Evolutionary conservation across 2,888 invertebrate species (phyloP).

Genomic region (Ennomos fuscantarius): DNA sequence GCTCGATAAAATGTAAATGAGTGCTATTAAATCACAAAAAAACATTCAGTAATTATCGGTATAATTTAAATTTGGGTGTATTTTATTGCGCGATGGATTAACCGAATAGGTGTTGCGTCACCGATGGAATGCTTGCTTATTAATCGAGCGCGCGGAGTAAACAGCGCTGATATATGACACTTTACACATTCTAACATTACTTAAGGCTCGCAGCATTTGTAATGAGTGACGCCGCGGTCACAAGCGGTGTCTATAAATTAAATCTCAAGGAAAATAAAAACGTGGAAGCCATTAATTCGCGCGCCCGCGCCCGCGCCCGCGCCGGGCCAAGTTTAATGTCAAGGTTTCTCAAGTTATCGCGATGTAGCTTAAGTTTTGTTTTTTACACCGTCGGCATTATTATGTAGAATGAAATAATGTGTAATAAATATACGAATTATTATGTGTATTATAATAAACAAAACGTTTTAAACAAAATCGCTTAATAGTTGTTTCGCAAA

Average conservation of each 20-base stretch:
- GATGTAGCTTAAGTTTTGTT: constrained; percentile 80
- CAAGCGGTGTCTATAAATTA: constrained; percentile 81
- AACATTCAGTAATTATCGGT: constrained; percentile 26
- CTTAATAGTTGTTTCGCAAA: no score
- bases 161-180: constrained; percentile 80
- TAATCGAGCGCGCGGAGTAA: constrained; percentile 67
- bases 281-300: constrained; percentile 85
- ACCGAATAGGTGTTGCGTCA: constrained; percentile 60
- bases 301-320: constrained; percentile 38
- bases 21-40: constrained; percentile 23
- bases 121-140: constrained; percentile 64
- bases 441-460: neutral
- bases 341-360: constrained; percentile 83
- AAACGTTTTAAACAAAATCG: neutral
- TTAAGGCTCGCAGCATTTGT: constrained; percentile 75
- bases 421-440: constrained; percentile 47
- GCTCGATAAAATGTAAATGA: constrained; percentile 23
- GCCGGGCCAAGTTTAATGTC: constrained; percentile 85
- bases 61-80: constrained; percentile 28
- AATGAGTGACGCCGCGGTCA: constrained; percentile 77
- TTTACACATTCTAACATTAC: constrained; percentile 79
- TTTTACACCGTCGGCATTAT: constrained; percentile 73
- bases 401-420: constrained; percentile 70
- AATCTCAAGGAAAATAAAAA: constrained; percentile 85
- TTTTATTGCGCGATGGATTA: constrained; percentile 36